These are phyloP conservation scores for Eulacestoma nigropectus DNA, from an alignment of 2,113 vertebrate species.

Conservation along the genomic window DNA sequence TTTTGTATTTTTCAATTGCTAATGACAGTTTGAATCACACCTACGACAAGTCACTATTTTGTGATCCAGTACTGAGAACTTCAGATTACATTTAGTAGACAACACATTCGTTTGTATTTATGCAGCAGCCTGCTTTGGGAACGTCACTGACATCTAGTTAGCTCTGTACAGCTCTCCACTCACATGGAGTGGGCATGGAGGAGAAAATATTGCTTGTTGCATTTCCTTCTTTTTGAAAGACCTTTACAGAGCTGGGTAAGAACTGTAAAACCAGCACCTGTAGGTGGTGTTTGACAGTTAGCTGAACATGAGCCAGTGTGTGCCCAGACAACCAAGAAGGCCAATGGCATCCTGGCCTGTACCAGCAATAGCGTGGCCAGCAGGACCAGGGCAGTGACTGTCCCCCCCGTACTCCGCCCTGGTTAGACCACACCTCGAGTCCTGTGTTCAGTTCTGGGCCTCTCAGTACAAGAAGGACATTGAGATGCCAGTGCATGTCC, in stretches of 20 bases:
- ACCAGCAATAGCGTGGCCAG: background rate
- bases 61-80: background rate
- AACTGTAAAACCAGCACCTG: background rate
- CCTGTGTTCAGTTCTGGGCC: background rate
- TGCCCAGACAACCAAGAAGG: background rate
- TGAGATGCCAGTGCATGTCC: background rate
- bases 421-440: no score
- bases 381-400: background rate
- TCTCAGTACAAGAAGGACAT: background rate
- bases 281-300: background rate
- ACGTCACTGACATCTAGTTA: background rate
- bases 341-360: background rate
- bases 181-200: background rate
- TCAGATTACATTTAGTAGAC: background rate
- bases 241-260: background rate
- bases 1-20: background rate
- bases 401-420: background rate
- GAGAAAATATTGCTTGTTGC: background rate
- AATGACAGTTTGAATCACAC: background rate
- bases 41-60: background rate
- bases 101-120: background rate
- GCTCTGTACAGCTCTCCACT: background rate
- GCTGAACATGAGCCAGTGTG: background rate
- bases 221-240: background rate
- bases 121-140: background rate